Evolutionary conservation across 1,140 invertebrate species (phyloP), one percentile per base, ranked within the genome.

Genomic region (Ceratosolen solmsi): DNA sequence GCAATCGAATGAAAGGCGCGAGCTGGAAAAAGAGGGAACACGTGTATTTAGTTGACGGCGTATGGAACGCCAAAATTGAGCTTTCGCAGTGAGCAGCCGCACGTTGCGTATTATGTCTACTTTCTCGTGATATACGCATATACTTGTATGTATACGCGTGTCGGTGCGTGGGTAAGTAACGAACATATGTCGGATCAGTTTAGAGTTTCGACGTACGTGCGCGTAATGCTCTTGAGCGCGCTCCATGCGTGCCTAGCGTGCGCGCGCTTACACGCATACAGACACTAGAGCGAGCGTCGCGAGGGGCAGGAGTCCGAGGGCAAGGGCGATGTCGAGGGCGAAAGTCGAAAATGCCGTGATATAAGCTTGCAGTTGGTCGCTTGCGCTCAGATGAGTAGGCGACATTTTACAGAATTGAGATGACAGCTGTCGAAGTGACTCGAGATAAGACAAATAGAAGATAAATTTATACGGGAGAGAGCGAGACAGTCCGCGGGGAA

Each of bases 351-450:
- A 56, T 56, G 38, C 60, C 76, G 38, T 36, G 63, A 51, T 20
- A 51, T 22, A 46, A 38, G 60, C 49, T 27, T 7, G 30, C 60
- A 63, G 30, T 17, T 49, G 51, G 38, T 27, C 56, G 56, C n/a
- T 22, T 27, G 46, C 11, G n/a, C 46, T 11, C 49, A 25, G 46
- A 70, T 13, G 46, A 70, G 75, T 46, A 63, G 38, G 9, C 73
- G 73, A 82, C 60, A 54, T 74, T 75, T 82, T 75, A 68, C 63
- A 73, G 80, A 82, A 77, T 82, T 63, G 81, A 78, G 81, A 76
- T 79, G 81, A 82, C 81, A 79, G 80, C 80, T 82, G 80, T 82
- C 80, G 80, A 76, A 82, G 58, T 46, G 80, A 76, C 73, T 82
- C 65, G 56, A 71, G 81, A 82, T 82, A 82, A 79, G 81, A 82